These are phyloP conservation scores for Rhodophaea formosa DNA, from an alignment of 2,888 invertebrate genomes.

Conservation along the genomic window DNA sequence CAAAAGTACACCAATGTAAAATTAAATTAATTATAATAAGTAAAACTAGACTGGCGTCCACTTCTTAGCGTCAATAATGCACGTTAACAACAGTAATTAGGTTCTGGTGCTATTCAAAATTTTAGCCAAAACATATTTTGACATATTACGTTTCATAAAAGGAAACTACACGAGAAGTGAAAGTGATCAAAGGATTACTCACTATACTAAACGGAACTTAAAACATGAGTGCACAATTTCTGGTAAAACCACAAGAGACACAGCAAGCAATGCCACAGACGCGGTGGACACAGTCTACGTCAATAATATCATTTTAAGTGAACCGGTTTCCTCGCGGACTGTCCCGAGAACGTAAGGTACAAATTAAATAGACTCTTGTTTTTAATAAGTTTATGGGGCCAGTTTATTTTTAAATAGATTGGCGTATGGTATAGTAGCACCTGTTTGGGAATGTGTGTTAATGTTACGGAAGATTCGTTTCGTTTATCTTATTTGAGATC, in stretches of 20 bases:
- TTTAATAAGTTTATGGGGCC: conserved; percentile 9
- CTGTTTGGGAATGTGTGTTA: neutral
- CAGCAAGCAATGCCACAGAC: neutral
- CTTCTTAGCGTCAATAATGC: neutral
- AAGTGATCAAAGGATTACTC: conserved; percentile 18
- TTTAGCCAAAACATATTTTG: no score
- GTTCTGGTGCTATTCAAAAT: neutral
- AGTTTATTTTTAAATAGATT: conserved; percentile 3
- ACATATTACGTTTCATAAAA: no score
- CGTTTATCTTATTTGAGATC: neutral
- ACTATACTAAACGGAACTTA: conserved; percentile 18
- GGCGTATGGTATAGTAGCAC: neutral
- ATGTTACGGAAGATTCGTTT: neutral
- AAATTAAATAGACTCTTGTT: conserved; percentile 35
- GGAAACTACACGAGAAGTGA: neutral
- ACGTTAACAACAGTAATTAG: neutral
- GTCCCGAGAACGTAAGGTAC: conserved; percentile 49
- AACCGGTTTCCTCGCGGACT: conserved; percentile 62
- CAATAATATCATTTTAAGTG: conserved; percentile 70
- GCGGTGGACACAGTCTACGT: conserved; percentile 42
- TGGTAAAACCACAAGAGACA: conserved; percentile 28
- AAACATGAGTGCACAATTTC: conserved; percentile 12
- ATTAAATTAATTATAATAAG: neutral
- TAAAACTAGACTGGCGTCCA: neutral
- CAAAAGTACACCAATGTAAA: neutral